Conservation (phyloP, 2,797 vertebrate genomes). For the Brachymystax lenok region DNA sequence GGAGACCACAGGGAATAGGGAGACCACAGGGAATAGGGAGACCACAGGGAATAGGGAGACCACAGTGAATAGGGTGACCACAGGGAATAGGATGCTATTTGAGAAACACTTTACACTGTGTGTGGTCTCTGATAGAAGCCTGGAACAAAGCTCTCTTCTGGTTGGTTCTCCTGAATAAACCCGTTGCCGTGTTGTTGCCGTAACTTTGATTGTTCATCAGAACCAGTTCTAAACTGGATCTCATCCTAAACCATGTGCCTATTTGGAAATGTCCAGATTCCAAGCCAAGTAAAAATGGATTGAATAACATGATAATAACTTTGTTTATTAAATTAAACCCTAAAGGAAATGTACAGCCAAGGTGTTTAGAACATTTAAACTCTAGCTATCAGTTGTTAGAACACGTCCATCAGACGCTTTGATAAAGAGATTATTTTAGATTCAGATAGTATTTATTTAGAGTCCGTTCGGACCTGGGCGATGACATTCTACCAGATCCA, state of each 20-base stretch:
- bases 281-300: conserved; percentile 49
- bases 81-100: neutral
- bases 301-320: conserved; percentile 55
- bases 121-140: neutral
- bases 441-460: conserved; percentile 69
- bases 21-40: no score
- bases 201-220: conserved; percentile 7
- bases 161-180: conserved; percentile 40
- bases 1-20: no score
- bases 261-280: conserved; percentile 53
- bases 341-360: conserved; percentile 39
- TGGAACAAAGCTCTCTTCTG: conserved; percentile 33
- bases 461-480: conserved; percentile 48
- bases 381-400: conserved; percentile 27
- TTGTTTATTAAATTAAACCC: conserved; percentile 38
- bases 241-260: conserved; percentile 50
- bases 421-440: conserved; percentile 66
- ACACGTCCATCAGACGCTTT: conserved; percentile 62
- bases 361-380: conserved; percentile 47
- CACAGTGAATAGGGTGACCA: no score
- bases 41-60: no score
- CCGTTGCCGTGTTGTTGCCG: conserved; percentile 31
- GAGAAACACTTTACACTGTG: neutral
- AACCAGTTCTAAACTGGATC: conserved; percentile 28
- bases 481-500: conserved; percentile 52